These are phyloP conservation scores for Ochropleura plecta DNA, from an alignment of 2,888 invertebrate species.

Conservation along the genomic window DNA sequence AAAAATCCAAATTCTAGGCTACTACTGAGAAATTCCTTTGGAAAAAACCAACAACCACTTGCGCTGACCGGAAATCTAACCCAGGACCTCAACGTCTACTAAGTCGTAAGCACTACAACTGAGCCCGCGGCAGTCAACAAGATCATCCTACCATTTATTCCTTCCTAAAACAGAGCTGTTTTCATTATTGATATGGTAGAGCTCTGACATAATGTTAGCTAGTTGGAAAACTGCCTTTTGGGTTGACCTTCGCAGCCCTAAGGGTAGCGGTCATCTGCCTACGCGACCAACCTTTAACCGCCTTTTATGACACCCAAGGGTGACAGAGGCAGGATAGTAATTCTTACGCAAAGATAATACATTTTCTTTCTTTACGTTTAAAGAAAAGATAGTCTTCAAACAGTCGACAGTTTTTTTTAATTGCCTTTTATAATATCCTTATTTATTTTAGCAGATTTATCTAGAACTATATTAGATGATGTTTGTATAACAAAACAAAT, in stretches of 20 bases:
- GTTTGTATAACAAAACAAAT: conserved; percentile 74
- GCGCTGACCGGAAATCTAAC: neutral
- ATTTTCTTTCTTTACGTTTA: conserved; percentile 10
- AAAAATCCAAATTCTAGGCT: neutral
- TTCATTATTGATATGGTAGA: conserved; percentile 11
- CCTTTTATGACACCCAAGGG: conserved; percentile 46
- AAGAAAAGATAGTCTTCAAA: neutral
- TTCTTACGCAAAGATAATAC: conserved; percentile 15
- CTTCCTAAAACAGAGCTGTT: neutral
- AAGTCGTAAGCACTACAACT: no score
- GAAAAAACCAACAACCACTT: neutral
- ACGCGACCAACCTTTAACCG: conserved; percentile 49
- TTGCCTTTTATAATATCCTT: neutral
- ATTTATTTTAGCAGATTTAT: neutral
- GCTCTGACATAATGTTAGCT: conserved; percentile 32
- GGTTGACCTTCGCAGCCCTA: conserved; percentile 50
- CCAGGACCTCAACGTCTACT: neutral
- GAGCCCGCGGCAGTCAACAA: neutral
- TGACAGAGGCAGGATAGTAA: conserved; percentile 1
- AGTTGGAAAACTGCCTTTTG: conserved; percentile 30
- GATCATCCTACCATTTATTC: neutral
- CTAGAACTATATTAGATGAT: conserved; percentile 41
- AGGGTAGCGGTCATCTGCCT: conserved; percentile 53
- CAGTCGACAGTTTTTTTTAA: neutral
- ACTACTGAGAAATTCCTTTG: neutral